Evolutionary conservation across 2,797 vertebrate genomes (phyloP).

Genomic region (Podarcis siculus): DNA sequence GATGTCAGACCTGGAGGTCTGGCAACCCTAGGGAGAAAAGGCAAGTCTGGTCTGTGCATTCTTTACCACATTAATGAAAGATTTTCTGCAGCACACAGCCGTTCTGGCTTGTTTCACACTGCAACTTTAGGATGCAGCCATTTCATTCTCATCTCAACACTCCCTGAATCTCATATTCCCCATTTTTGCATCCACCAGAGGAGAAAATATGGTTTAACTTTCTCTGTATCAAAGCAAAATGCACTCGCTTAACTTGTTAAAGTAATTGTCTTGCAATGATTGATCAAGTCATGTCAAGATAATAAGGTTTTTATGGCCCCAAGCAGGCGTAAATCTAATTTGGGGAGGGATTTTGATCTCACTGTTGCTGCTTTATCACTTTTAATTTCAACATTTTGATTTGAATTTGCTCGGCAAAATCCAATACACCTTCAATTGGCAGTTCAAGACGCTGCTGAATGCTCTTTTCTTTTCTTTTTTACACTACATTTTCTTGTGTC

Average conservation of each 20-base stretch:
- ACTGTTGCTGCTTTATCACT: conserved; percentile 72
- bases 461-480: conserved; percentile 30
- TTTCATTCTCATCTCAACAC: conserved; percentile 40
- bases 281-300: conserved; percentile 76
- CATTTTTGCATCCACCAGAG: conserved; percentile 45
- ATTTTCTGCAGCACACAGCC: conserved; percentile 26
- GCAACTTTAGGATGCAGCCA: not conserved
- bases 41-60: conserved; percentile 8
- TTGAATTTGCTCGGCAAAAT: conserved; percentile 75
- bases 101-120: conserved; percentile 52
- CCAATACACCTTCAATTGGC: conserved; percentile 69
- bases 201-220: conserved; percentile 30
- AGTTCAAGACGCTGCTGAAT: conserved; percentile 54
- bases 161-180: conserved; percentile 10
- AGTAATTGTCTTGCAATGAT: conserved; percentile 76
- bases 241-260: conserved; percentile 67
- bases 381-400: conserved; percentile 77
- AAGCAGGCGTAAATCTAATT: conserved; percentile 75
- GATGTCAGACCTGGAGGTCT: no score
- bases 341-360: conserved; percentile 71
- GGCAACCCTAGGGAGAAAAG: no score
- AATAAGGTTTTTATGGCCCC: conserved; percentile 75
- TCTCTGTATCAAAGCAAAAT: conserved; percentile 60
- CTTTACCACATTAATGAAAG: conserved; percentile 41
- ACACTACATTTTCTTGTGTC: conserved; percentile 62